phyloP scores from a whole-genome alignment of 1,140 invertebrate species.

The Palaemon carinicauda region DNA sequence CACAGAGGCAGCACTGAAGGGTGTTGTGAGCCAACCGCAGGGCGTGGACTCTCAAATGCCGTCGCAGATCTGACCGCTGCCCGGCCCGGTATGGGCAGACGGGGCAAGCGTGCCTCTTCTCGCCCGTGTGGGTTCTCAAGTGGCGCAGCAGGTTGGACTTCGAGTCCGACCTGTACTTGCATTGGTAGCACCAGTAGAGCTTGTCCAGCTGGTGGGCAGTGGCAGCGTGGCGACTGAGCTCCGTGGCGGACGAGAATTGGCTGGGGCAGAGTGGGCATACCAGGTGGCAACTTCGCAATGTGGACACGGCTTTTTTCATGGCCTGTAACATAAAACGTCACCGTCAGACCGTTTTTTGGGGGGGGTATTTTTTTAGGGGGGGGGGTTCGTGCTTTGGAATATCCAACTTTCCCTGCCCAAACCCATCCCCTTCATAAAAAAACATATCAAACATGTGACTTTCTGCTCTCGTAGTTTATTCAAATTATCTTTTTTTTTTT shows the following conservation, averaged over 20 bases:
- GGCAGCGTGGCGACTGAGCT: slow-evolving; percentile 33
- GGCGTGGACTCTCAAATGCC: slow-evolving; percentile 44
- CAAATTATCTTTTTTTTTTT: too few species aligned
- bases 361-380: background rate
- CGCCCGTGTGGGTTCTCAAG: slow-evolving; percentile 45
- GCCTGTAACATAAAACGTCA: slow-evolving; percentile 39
- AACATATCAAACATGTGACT: too few species aligned
- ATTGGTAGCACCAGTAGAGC: slow-evolving; percentile 51
- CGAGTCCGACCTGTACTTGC: slow-evolving; percentile 39
- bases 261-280: slow-evolving; percentile 43
- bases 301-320: slow-evolving; percentile 35
- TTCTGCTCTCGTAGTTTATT: too few species aligned
- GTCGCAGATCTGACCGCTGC: slow-evolving; percentile 41
- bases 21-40: slow-evolving; percentile 29
- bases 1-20: slow-evolving; percentile 55
- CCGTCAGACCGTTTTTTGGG: background rate
- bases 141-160: slow-evolving; percentile 45
- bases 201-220: slow-evolving; percentile 43
- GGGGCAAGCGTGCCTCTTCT: slow-evolving; percentile 47
- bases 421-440: too few species aligned
- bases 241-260: slow-evolving; percentile 17
- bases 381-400: background rate
- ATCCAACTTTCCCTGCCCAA: too few species aligned
- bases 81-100: slow-evolving; percentile 57
- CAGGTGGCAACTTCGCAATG: slow-evolving; percentile 32